Conservation (phyloP, 1,140 invertebrate genomes). For the Zeugodacus cucurbitae region DNA sequence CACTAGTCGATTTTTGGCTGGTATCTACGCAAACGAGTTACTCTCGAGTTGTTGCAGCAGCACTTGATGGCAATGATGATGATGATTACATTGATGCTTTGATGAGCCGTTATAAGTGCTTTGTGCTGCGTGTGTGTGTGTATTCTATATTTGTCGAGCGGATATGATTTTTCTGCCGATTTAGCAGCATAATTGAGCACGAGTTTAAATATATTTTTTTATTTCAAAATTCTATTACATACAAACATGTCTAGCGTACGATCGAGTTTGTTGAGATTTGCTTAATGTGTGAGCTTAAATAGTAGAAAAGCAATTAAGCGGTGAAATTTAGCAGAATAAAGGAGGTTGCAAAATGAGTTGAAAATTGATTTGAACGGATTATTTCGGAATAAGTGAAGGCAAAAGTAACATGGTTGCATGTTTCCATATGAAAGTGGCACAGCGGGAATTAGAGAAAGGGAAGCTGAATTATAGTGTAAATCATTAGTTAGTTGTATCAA, state of each 20-base stretch:
- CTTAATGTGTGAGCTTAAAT: constrained; percentile 8
- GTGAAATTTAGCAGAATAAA: constrained; percentile 51
- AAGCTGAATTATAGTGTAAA: no score
- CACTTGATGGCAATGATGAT: background rate
- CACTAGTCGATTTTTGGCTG: background rate
- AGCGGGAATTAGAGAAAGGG: no score
- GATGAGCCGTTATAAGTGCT: background rate
- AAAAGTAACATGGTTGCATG: background rate
- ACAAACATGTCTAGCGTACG: constrained; percentile 39
- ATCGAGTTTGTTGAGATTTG: constrained; percentile 39
- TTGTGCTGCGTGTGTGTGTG: background rate
- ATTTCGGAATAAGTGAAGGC: background rate
- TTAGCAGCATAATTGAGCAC: background rate
- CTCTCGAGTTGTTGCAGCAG: background rate
- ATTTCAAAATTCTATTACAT: background rate
- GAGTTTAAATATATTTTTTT: background rate
- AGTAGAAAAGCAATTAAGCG: constrained; percentile 52
- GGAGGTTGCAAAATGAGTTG: background rate
- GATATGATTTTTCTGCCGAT: background rate
- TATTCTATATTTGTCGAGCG: background rate
- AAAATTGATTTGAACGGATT: constrained; percentile 17
- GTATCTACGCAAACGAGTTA: background rate
- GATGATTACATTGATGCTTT: background rate
- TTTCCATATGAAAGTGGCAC: no score
- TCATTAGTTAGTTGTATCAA: no score